Evolutionary conservation across 2,797 vertebrate species (phyloP), one percentile per base, ranked within the genome.

Genomic region (Sebastiscus albofasciatus): DNA sequence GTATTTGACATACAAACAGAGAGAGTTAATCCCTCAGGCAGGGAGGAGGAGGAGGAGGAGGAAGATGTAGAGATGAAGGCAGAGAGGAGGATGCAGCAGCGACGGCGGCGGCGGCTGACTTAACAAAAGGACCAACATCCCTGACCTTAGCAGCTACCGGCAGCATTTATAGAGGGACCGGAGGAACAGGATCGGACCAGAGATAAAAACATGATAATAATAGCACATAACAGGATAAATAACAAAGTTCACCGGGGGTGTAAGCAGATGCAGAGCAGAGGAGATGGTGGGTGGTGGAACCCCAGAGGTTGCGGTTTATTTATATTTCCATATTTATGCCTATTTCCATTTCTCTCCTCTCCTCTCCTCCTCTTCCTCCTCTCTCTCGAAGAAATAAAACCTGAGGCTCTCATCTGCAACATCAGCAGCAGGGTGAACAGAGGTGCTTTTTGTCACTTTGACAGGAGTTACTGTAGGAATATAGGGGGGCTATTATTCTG

Each of bases 261-360:
- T 72, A 80, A 83, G 79, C 76, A 91, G 86, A 91, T 90, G 87
- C 88, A 79, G 76, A 82, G 81, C 26, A 61, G 72, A 76, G 80
- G 66, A 88, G 91, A 79, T 82, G 81, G 91, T 92, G 85, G 92
- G 90, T 76, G 91, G 79, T 61, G 33, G 83, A 79, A 84, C 80
- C 93, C 91, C 39, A 87, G 92, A 90, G 90, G 86, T 88, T 89
- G 79, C 60, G 62, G 84, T 89, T 92, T 93, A 91, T 94, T 94
- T 91, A 86, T 92, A 87, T 84, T 84, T 87, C 77, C 64, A 80
- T 91, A 84, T 86, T 93, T 87, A 85, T 75, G 64, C 75, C 65
- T 71, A 86, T 86, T 87, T 91, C 70, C 64, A 80, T 79, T 80
- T 61, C 75, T 86, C 72, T 78, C 66, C 67, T 74, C 59, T 60